Percentiles rank a stretch among this genome's conserved stretches.
phyloP scores from a whole-genome alignment of 2,888 invertebrate species.

The Creontiades dilutus region DNA sequence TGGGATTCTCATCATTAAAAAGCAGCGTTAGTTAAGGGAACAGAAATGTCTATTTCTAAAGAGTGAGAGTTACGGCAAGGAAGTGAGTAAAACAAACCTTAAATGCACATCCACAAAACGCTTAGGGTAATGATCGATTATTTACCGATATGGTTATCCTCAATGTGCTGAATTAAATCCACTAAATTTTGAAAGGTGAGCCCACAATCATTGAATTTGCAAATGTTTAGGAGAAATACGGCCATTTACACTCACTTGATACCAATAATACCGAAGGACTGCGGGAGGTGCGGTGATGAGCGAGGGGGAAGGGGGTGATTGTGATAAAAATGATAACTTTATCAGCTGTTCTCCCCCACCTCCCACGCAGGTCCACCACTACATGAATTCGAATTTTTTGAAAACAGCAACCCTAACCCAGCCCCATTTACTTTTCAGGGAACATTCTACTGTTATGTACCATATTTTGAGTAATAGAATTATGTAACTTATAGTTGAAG shows the following conservation, averaged over 20 bases:
- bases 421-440: no score
- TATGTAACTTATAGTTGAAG: no score
- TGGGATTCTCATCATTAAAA: neutral
- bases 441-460: no score
- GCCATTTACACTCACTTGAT: conserved; percentile 82
- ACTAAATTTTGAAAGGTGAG: conserved; percentile 89
- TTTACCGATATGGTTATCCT: conserved; percentile 92
- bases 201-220: conserved; percentile 93
- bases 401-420: no score
- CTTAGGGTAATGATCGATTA: conserved; percentile 75
- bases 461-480: no score
- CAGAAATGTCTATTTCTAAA: neutral
- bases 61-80: conserved; percentile 37
- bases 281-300: conserved; percentile 31
- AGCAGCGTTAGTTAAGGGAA: neutral
- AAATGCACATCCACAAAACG: conserved; percentile 53
- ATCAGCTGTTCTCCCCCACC: conserved; percentile 56
- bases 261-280: conserved; percentile 47
- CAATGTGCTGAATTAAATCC: conserved; percentile 92
- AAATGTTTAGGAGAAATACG: conserved; percentile 93
- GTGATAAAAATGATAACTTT: conserved; percentile 66
- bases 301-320: conserved; percentile 70
- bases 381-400: neutral
- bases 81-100: conserved; percentile 35
- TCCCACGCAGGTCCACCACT: neutral